These are phyloP conservation scores for Brachirus orientalis DNA, from an alignment of 2,113 vertebrate species.

Conservation along the genomic window DNA sequence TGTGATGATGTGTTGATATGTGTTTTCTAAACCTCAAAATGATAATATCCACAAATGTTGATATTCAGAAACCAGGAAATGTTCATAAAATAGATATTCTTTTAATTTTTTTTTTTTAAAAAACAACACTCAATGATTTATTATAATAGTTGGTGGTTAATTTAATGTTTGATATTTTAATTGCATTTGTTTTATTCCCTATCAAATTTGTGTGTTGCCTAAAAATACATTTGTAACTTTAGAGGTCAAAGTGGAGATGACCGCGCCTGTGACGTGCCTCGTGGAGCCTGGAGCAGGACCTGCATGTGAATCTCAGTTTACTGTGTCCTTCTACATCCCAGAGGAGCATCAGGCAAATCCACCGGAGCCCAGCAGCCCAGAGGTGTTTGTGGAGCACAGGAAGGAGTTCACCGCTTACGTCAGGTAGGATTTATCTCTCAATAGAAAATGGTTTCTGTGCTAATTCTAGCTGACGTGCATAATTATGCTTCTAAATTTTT, in stretches of 20 bases:
- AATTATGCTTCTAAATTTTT: too few species aligned
- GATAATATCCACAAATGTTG: too few species aligned
- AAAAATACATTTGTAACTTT: neutral
- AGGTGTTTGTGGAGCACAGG: slow-evolving; percentile 83
- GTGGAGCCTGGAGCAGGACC: slow-evolving; percentile 81
- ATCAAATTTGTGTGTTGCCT: neutral
- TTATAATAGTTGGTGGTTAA: too few species aligned
- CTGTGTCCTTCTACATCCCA: slow-evolving; percentile 78
- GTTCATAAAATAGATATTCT: too few species aligned
- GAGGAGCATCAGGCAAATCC: slow-evolving; percentile 78
- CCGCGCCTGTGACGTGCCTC: slow-evolving; percentile 77
- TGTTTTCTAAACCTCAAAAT: too few species aligned
- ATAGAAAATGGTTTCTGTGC: too few species aligned
- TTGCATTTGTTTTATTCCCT: neutral
- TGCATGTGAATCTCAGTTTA: slow-evolving; percentile 76
- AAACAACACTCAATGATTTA: neutral
- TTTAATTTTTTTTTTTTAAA: too few species aligned
- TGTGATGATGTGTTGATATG: too few species aligned
- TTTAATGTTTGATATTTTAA: too few species aligned
- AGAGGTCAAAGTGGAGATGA: slow-evolving; percentile 85
- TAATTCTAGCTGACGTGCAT: too few species aligned
- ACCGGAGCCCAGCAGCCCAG: slow-evolving; percentile 75
- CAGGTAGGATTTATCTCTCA: slow-evolving; percentile 60
- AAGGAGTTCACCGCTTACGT: slow-evolving; percentile 82
- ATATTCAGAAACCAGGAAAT: too few species aligned